Evolutionary conservation across 2,888 invertebrate species (phyloP).

Genomic region (Strigamia transsilvanica): DNA sequence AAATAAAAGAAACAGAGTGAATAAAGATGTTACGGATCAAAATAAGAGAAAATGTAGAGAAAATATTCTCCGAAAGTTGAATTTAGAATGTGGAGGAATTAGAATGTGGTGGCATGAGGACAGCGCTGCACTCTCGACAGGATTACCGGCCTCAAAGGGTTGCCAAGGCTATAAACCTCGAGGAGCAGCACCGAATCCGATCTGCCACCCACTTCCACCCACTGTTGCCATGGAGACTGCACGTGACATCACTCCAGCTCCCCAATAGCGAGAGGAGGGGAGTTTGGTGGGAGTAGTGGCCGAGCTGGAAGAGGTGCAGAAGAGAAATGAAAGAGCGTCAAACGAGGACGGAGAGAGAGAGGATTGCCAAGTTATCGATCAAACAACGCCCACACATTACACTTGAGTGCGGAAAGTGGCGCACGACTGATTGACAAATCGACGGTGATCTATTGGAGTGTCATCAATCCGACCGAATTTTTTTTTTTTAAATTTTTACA

Average conservation of each 20-base stretch:
- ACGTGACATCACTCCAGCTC: constrained; percentile 19
- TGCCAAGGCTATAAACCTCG: constrained; percentile 28
- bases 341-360: not conserved
- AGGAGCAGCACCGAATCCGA: constrained; percentile 26
- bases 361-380: not conserved
- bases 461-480: no score
- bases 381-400: not conserved
- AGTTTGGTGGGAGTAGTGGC: constrained; percentile 6
- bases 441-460: no score
- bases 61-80: not conserved
- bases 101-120: not conserved
- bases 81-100: not conserved
- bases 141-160: constrained; percentile 34
- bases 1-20: no score
- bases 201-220: constrained; percentile 24
- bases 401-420: no score
- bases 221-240: constrained; percentile 9
- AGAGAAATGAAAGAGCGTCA: not conserved
- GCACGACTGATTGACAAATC: not conserved
- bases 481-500: no score
- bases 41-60: no score
- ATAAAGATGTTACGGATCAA: no score
- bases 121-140: not conserved
- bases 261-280: constrained; percentile 1
- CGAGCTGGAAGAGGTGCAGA: not conserved